Conservation (phyloP, 2,113 vertebrate genomes). For the Labeo catla region DNA sequence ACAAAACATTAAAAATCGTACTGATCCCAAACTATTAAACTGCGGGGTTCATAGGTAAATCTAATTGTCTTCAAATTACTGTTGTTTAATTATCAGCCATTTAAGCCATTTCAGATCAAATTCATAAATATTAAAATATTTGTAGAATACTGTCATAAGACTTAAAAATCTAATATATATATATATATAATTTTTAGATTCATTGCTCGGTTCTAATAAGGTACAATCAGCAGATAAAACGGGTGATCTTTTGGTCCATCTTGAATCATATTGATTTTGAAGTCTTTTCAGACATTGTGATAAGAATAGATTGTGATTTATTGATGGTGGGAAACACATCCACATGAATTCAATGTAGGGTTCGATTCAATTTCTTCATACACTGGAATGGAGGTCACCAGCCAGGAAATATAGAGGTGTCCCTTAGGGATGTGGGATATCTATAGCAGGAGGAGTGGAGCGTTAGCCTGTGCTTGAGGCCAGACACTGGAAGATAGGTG, state of each 20-base stretch:
- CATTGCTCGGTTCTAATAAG: neutral
- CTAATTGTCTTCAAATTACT: neutral
- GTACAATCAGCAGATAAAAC: neutral
- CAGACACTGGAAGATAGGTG: constrained; percentile 1
- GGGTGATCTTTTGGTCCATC: neutral
- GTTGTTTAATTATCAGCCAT: neutral
- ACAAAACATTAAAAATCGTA: too few relatives aligned
- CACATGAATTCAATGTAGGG: constrained; percentile 23
- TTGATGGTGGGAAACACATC: constrained; percentile 16
- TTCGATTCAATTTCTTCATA: constrained; percentile 18
- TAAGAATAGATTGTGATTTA: constrained; percentile 33
- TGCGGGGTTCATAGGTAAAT: neutral
- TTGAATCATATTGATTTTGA: constrained; percentile 7
- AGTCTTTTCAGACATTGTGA: neutral
- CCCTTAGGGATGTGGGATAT: constrained; percentile 37
- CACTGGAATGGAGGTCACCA: constrained; percentile 19
- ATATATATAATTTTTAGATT: neutral
- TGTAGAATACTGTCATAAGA: neutral
- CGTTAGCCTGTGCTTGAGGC: constrained; percentile 22
- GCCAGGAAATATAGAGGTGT: constrained; percentile 4
- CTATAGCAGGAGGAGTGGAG: constrained; percentile 36
- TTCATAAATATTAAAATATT: neutral
- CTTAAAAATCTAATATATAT: neutral
- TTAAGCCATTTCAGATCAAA: neutral
- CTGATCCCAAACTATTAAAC: too few relatives aligned